Evolutionary conservation across 2,888 invertebrate genomes (phyloP), one percentile per base, ranked within the genome.

Genomic region (Ormyrus labotus): DNA sequence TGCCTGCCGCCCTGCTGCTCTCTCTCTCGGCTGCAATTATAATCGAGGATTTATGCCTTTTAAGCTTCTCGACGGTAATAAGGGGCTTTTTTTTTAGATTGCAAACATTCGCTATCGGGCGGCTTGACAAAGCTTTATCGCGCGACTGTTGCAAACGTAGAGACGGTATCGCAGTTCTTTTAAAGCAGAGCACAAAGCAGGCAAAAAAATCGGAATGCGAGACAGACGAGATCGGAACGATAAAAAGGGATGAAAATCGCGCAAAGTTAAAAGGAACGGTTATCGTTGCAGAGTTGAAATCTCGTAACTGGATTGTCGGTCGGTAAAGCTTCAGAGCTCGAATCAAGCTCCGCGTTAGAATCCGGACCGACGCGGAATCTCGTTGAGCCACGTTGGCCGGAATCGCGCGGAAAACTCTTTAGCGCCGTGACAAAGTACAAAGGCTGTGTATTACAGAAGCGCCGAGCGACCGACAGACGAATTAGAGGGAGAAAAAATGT

Each of bases 321-420:
- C 13, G 65, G 19, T 55, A 57, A 19, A 64, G 48, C 48, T 6
- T 51, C 10, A 47, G 6, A 19, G 61, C 9, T 19, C 19, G 19
- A 19, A 19, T 19, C 19, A 19, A 19, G 19, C 19, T 19, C 19
- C 53, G 45, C 53, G 47, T 8, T 63, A 53, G 19, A 47, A 55
- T 19, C 58, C 48, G 8, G 19, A 11, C 34, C 11, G 11, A 57
- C 3, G 48, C 47, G 55, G 65, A 74, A 74, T 74, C 55, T 65
- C 51, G 50, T 74, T 67, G 58, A 47, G 13, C 45, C 13, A n/a
- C 48, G 47, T 45, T 13, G 13, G 47, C 55, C 47, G 45, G 64
- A 73, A 64, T 73, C n/a, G 64, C 10, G 47, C 11, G 64, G 57
- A 73, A 73, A 73, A 64, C 48, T 73, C 55, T 55, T 73, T 53